Conservation (phyloP, 1,140 invertebrate species). For the Caerostris darwini region DNA sequence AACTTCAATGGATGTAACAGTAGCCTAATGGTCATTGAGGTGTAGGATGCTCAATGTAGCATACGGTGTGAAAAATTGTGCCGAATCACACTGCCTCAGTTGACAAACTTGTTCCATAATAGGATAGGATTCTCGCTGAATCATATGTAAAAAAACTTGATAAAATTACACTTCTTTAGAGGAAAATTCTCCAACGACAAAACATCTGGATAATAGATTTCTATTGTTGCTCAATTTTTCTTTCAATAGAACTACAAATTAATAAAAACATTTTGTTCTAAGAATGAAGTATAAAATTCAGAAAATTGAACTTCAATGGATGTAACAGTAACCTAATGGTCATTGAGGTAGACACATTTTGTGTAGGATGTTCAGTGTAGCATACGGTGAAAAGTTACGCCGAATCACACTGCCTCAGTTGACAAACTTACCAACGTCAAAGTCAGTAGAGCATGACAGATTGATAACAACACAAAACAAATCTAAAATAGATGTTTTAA, state of each 20-base stretch:
- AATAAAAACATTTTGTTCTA: neutral
- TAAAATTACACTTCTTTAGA: no score
- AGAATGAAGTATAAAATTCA: neutral
- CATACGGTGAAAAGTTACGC: constrained; percentile 8
- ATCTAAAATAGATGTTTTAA: neutral
- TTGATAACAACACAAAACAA: neutral
- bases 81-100: neutral
- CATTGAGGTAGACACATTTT: constrained; percentile 28
- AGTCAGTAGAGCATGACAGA: neutral
- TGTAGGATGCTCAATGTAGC: constrained; percentile 33
- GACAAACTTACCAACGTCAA: constrained; percentile 7
- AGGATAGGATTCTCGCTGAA: no score
- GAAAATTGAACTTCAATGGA: constrained; percentile 1
- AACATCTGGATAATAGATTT: no score
- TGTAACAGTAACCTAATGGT: constrained; percentile 60
- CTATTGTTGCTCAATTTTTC: no score
- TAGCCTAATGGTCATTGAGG: constrained; percentile 50
- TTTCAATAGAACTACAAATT: no score
- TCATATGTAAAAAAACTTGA: no score
- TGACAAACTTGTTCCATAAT: constrained; percentile 43
- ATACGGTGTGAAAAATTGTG: neutral
- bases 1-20: constrained; percentile 27
- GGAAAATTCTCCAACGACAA: no score
- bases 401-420: neutral
- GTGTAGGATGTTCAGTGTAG: constrained; percentile 19